Base-by-base conservation (phyloP, 2,113 vertebrate species). In the Sceloporus undulatus region DNA sequence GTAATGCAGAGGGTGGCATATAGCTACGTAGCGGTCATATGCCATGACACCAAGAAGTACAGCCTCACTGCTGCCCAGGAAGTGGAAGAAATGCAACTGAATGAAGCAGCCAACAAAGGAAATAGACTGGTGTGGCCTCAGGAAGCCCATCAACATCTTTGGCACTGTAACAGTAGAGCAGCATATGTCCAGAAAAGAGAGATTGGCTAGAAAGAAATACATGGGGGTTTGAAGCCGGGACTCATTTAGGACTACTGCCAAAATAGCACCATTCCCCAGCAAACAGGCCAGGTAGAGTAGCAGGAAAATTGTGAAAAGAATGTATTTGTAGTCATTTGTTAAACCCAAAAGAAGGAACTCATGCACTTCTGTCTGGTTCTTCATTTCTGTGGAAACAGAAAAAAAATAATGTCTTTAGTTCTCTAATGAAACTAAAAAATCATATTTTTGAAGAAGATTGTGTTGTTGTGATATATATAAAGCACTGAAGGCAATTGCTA, bases 161-260 rank as follows among this genome's bases (percentile, higher is more conserved):
- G 93, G 94, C 23, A 92, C 74, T 0, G 92, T 94, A 62, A 93
- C 93, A 1, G 93, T 94, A 8, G 90, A 91, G 21, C 62, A 93
- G 71, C 91, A 94, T 71, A 95, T 84, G 27, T 95, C 92, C 79
- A 91, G 76, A 68, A 91, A 73, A 25, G 92, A 91, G 1, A 95
- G 91, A n/a, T 92, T 94, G 0, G 92, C 88, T 54, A 94, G 85
- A 87, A 95, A 95, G 86, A 94, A 93, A 68, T 95, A 94, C 90
- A 94, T 92, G 66, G 90, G 92, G 1, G 66, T 93, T 62, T 92
- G 90, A 0, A 94, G 91, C 2, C 66, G 87, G 40, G 62, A 16
- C 4, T 93, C 87, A 71, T 18, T 7, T 0, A 93, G 7, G 2
- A 82, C 87, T 4, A 94, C 78, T 66, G 80, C 76, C 3, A 95